Conservation (phyloP, 1,140 invertebrate species). For the Drusus annulatus region DNA sequence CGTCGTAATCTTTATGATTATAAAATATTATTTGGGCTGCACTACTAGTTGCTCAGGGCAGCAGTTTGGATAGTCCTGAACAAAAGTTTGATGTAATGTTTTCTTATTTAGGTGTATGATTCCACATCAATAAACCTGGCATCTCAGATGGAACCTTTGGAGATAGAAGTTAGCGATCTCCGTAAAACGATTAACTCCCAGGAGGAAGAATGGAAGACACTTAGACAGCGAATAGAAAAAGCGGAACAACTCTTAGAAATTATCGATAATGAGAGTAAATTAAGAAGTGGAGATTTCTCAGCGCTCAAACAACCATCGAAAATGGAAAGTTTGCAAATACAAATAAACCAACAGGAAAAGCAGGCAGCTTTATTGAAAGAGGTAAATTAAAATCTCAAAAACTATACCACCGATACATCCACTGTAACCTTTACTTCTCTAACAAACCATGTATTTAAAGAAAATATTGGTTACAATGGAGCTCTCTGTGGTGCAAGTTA, state of each 20-base stretch:
- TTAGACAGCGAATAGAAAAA: conserved; percentile 70
- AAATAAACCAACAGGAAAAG: conserved; percentile 65
- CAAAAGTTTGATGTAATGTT: no score
- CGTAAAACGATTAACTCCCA: conserved; percentile 67
- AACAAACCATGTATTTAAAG: no score
- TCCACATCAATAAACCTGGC: conserved; percentile 70
- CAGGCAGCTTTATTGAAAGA: conserved; percentile 67
- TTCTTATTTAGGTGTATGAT: conserved; percentile 62
- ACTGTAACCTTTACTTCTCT: no score
- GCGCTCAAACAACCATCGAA: conserved; percentile 68
- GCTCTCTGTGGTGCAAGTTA: no score
- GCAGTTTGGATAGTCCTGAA: no score
- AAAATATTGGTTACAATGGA: no score
- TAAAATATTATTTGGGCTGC: no score
- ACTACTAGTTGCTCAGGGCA: no score
- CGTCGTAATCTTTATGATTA: no score
- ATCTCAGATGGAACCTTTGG: conserved; percentile 70
- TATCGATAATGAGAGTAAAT: conserved; percentile 70
- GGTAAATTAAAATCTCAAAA: conserved; percentile 56
- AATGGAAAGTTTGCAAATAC: conserved; percentile 68
- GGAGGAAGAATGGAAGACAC: conserved; percentile 71
- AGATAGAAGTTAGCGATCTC: conserved; percentile 66
- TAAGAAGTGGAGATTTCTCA: conserved; percentile 60
- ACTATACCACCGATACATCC: no score
- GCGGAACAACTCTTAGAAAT: conserved; percentile 70